Evolutionary conservation across 2,888 invertebrate species (phyloP), one percentile per base, ranked within the genome.

Genomic region (Drosophila peninsularis): DNA sequence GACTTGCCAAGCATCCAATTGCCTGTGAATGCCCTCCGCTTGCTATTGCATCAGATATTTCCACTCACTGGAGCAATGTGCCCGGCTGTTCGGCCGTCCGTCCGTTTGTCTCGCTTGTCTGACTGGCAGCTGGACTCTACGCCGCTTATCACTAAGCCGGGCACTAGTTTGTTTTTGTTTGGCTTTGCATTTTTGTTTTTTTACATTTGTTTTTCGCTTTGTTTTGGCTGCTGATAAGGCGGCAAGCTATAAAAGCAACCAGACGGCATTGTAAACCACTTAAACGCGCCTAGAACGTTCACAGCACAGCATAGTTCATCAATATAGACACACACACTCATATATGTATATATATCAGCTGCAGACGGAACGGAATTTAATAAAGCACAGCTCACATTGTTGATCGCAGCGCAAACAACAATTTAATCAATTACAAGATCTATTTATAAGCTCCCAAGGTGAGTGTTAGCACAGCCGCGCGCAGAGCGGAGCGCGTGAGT

Each of bases 241-340:
- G 6, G 10, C 54, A 66, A 47, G 39, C 69, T 83, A 83, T 89
- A 83, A 88, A 89, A 89, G 75, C 73, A 39, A 9, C 47, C 53
- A 44, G 57, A 19, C 66, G 47, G 19, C 68, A 64, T 72, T 74
- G 68, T 69, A 65, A 71, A 62, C 66, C 67, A 76, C 71, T 82
- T 83, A 82, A 86, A 76, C 74, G 74, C 49, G 80, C 44, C 61
- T 21, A 49, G 77, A 49, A 50, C 72, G 54, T 37, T 49, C 64
- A 54, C 62, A 37, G 56, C n/a, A 60, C 55, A 74, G 57, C 37
- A 52, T 36, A 52, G 37, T 24, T 37, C 30, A 42, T 24, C 24
- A n/a, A 37, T 14, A 17, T 19, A 53, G 13, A 39, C 1, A 47
- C 41, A 60, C 21, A 11, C 5, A 32, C 42, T 39, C n/a, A 50